phyloP scores from a whole-genome alignment of 92 coral and sea anemone species.

The Diadumene lineata region DNA sequence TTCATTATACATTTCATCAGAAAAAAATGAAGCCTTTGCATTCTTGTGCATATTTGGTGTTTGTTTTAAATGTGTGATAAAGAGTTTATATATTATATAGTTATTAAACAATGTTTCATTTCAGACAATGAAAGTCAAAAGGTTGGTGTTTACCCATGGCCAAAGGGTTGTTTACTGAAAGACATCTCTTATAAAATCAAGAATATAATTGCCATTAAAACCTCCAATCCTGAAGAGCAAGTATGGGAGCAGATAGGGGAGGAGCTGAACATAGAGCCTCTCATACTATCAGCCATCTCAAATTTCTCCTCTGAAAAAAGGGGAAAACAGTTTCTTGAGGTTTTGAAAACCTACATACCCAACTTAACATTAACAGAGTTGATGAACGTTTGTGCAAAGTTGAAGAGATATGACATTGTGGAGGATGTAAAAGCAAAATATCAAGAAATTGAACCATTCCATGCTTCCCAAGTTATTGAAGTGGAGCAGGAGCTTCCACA shows the following conservation, averaged over 20 bases:
- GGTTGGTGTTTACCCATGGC: not conserved
- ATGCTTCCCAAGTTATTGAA: too few species aligned
- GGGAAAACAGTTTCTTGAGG: not conserved
- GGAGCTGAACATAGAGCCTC: not conserved
- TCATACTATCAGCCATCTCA: not conserved
- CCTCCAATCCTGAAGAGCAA: not conserved
- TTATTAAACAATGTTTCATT: not conserved
- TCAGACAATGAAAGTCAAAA: too few species aligned
- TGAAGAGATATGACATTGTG: constrained; percentile 11
- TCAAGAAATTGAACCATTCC: too few species aligned
- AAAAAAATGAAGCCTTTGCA: too few species aligned
- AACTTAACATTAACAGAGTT: constrained; percentile 5
- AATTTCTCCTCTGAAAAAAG: not conserved
- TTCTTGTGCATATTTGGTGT: too few species aligned
- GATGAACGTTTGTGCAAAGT: not conserved
- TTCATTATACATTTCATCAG: too few species aligned
- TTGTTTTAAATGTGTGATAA: too few species aligned
- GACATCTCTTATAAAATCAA: not conserved
- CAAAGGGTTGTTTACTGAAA: not conserved
- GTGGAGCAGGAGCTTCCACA: too few species aligned
- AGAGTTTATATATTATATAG: too few species aligned
- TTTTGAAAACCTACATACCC: not conserved
- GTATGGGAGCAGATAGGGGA: constrained; percentile 17
- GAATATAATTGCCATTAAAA: not conserved
- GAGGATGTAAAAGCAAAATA: not conserved